Evolutionary conservation across 2,888 invertebrate genomes (phyloP).

Genomic region (Coremacera marginata): DNA sequence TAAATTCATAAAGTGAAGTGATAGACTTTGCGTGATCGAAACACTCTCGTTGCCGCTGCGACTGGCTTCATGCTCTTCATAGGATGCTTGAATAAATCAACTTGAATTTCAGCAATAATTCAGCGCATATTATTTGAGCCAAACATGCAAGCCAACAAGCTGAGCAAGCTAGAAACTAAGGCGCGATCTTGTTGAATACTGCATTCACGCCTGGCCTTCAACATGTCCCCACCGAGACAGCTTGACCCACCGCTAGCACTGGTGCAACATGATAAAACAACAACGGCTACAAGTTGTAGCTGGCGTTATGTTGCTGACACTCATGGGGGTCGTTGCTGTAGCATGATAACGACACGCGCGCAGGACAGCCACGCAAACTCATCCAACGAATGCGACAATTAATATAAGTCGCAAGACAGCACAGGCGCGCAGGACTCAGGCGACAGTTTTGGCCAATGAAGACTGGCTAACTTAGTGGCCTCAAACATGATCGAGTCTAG

Average conservation of each 20-base stretch:
- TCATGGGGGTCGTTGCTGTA: constrained; percentile 42
- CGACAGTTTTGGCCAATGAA: constrained; percentile 19
- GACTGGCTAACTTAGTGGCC: not conserved
- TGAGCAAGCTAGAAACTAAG: constrained; percentile 43
- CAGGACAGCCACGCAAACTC: constrained; percentile 19
- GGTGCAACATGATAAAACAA: not conserved
- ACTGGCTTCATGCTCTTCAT: not conserved
- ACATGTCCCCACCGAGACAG: constrained; percentile 50
- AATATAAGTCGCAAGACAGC: constrained; percentile 26
- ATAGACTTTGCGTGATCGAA: constrained; percentile 1
- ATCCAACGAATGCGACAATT: constrained; percentile 29
- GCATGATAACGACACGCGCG: constrained; percentile 27
- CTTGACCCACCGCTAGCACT: not conserved
- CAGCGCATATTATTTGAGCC: constrained; percentile 46
- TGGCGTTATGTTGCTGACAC: constrained; percentile 42
- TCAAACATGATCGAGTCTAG: constrained; percentile 3
- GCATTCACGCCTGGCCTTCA: constrained; percentile 61
- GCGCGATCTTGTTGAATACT: constrained; percentile 65
- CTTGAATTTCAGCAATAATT: constrained; percentile 61
- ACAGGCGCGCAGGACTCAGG: constrained; percentile 18
- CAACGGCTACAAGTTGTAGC: constrained; percentile 15
- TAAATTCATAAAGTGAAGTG: too few relatives aligned
- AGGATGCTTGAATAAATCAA: constrained; percentile 56
- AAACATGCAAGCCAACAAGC: constrained; percentile 21
- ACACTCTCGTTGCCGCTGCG: not conserved